Base-by-base conservation (phyloP, 2,888 invertebrate genomes). In the Spodoptera picta region DNA sequence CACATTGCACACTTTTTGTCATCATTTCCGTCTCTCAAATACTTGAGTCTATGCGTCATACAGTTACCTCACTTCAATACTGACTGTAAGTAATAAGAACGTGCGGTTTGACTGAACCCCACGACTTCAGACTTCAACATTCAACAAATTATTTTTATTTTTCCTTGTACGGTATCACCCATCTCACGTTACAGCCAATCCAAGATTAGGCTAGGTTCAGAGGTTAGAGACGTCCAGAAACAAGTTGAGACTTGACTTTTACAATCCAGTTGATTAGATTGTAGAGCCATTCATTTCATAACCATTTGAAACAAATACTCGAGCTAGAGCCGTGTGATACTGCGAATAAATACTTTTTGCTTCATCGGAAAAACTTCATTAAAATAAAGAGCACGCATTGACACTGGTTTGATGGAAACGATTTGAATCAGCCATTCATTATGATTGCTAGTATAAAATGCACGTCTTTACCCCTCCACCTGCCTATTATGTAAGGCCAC, bases 161-260 rank as follows among this genome's bases (percentile, higher is more conserved):
- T 78, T 58, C 50, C 73, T 51, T 56, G 49, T 48, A 41, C 42
- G 49, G 53, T 64, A 73, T 65, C 77, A 74, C 72, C 65, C 80
- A 86, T 86, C 83, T 71, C 65, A 65, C 68, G 73, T 69, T 79
- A 75, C 75, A 79, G 65, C 67, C 60, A 65, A 74, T 70, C 56
- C 57, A 52, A 65, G 65, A 76, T 69, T 55, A 51, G 54, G 49
- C 73, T 75, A 70, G 75, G 88, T 86, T 89, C 85, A 86, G 78
- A 88, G 86, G 84, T 87, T 83, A 83, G 83, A 46, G 81, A 84
- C 75, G 80, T 81, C 76, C 80, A 76, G 74, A 75, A 83, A 84
- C 76, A 50, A 57, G 77, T 69, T 43, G 53, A 65, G 49, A 73
- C 75, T 60, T 75, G 79, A 67, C 24, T 49, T 23, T 46, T 46